phyloP scores from a whole-genome alignment of 2,113 vertebrate species.

The Fregata magnificens region DNA sequence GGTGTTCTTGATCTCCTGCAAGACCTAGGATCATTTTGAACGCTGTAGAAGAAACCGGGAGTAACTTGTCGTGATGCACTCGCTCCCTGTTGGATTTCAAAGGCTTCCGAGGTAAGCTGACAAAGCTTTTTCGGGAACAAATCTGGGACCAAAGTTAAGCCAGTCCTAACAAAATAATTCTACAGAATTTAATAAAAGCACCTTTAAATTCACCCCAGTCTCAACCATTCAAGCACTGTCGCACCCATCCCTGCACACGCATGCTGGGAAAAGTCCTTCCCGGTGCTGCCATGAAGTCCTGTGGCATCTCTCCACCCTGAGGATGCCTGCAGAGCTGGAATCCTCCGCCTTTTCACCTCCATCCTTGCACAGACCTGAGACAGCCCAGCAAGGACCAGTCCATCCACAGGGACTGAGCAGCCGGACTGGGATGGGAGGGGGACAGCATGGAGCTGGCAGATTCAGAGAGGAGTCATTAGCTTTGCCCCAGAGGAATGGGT shows the following conservation, averaged over 20 bases:
- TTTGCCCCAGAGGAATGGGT: not conserved
- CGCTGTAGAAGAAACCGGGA: not conserved
- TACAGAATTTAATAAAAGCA: not conserved
- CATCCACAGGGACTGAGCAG: rapidly evolving
- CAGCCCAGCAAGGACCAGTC: not conserved
- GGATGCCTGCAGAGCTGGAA: not conserved
- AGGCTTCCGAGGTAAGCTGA: not conserved
- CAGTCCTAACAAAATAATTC: not conserved
- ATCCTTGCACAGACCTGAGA: not conserved
- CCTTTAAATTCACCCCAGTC: not conserved
- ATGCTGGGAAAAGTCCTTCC: not conserved
- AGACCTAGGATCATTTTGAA: not conserved
- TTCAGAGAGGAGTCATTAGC: not conserved
- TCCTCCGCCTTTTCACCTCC: not conserved
- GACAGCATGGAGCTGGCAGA: not conserved
- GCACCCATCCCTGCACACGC: not conserved
- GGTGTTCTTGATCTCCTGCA: not conserved
- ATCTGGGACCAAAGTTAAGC: not conserved
- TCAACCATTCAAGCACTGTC: not conserved
- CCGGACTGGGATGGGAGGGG: rapidly evolving
- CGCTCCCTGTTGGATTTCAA: not conserved
- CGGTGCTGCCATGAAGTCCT: not conserved
- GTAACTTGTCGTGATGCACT: not conserved
- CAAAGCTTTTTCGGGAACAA: not conserved
- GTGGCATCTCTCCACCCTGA: not conserved